Percentiles rank a stretch among this genome's conserved stretches.
Conservation (phyloP, 1,140 invertebrate species). For the Xylocopa sonorina region DNA sequence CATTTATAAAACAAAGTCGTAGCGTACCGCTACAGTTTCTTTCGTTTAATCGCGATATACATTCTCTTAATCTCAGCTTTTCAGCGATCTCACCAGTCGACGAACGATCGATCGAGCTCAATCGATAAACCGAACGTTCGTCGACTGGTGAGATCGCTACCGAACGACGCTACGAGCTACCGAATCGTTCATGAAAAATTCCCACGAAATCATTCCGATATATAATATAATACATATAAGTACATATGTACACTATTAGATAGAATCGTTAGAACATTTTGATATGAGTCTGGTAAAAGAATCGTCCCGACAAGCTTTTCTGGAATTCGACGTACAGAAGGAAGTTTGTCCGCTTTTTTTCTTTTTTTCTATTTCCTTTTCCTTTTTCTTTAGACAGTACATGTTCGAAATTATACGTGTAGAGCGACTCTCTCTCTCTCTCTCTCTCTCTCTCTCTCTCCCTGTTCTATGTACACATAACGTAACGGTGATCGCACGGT, state of each 20-base stretch:
- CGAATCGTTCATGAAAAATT: neutral
- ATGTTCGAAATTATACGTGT: no score
- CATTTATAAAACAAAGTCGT: slow-evolving; percentile 79
- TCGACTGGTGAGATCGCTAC: no score
- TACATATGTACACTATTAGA: slow-evolving; percentile 24
- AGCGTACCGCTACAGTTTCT: slow-evolving; percentile 75
- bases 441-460: no score
- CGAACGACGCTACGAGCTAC: no score
- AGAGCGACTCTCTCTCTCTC: no score
- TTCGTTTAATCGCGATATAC: slow-evolving; percentile 74
- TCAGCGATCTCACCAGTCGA: slow-evolving; percentile 54
- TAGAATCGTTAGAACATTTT: slow-evolving; percentile 13
- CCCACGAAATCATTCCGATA: slow-evolving; percentile 23
- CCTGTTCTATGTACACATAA: slow-evolving; percentile 30
- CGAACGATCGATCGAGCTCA: slow-evolving; percentile 13
- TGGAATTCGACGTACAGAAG: no score
- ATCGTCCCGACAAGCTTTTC: slow-evolving; percentile 28
- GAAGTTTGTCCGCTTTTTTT: no score
- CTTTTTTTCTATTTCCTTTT: neutral
- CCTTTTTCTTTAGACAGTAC: neutral
- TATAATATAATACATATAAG: neutral
- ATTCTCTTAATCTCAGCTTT: slow-evolving; percentile 72
- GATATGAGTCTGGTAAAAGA: slow-evolving; percentile 18
- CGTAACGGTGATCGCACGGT: neutral
- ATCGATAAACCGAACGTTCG: slow-evolving; percentile 4